Base-by-base conservation (phyloP, 53 echinoderm and acorn worm genomes). In the Astropecten irregularis region DNA sequence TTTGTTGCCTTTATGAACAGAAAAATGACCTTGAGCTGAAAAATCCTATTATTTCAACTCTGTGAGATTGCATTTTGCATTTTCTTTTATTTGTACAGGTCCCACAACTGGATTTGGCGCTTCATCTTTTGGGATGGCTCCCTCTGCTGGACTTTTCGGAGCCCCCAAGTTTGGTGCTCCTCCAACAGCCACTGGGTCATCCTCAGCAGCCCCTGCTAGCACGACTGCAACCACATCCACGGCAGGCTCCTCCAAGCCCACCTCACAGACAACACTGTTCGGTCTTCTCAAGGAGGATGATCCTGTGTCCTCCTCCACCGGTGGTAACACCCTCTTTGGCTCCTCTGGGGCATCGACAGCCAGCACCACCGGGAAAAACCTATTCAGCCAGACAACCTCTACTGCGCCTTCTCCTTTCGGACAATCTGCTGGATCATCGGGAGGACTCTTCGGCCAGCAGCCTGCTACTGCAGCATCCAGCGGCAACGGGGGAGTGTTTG, bases 361-460 rank as follows among this genome's bases (percentile, higher is more conserved):
- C 14, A 39, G 77, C 66, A 22, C 71, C 0, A 48, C 73, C 29
- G 70, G 48, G 18, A 77, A 68, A 23, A 77, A 73, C 20, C 4
- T 91, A 23, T 91, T 91, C 51, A 83, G 91, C 53, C 82, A 90
- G 47, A 29, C 33, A 26, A 14, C 69, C 25, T 85, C 85, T 29
- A 14, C 81, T 6, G 56, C 65, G 4, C 51, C 52, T 8, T 23
- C 60, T 33, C 19, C 47, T 0, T 83, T 88, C 38, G 73, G 88
- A 25, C 72, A 82, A 23, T 30, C 83, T 1, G 33, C 85, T 9
- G 40, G 59, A 4, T n/a, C 62, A 37, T 15, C 36, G 29, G 27
- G 60, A 16, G 60, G 31, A 27, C 40, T 21, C 2, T 77, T 77
- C 1, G 79, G 64, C 33, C 54, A 58, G 22, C 42, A 42, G 42